Conservation (phyloP, 2,888 invertebrate genomes). For the Chamaedrilus cognettii region DNA sequence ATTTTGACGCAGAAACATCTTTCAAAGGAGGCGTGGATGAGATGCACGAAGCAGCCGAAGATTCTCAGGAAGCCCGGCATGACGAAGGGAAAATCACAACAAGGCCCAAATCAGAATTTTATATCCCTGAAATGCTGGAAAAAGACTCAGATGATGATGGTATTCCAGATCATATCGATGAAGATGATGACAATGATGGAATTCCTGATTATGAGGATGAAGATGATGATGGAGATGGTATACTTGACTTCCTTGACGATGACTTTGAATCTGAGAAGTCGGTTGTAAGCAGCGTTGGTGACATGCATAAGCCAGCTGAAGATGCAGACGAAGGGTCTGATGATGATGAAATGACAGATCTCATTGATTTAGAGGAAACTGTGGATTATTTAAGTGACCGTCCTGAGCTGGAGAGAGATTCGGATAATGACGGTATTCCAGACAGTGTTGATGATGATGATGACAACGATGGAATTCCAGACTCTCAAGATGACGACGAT, state of each 20-base stretch:
- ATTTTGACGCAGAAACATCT: constrained; percentile 12
- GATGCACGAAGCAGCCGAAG: constrained; percentile 33
- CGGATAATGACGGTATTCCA: constrained; percentile 21
- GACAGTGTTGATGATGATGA: constrained; percentile 16
- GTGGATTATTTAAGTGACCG: constrained; percentile 43
- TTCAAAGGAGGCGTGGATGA: constrained; percentile 9
- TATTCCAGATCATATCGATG: constrained; percentile 22
- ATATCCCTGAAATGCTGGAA: constrained; percentile 26
- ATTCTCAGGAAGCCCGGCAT: constrained; percentile 16
- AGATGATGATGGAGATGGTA: constrained; percentile 23
- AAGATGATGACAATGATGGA: constrained; percentile 33
- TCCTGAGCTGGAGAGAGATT: constrained; percentile 34
- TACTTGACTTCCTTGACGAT: constrained; percentile 16
- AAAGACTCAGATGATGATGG: constrained; percentile 30
- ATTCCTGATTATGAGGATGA: constrained; percentile 38
- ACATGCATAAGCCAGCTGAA: constrained; percentile 21
- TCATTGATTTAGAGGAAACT: constrained; percentile 12
- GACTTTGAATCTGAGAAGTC: constrained; percentile 24
- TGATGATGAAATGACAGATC: background rate
- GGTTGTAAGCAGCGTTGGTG: too few species aligned
- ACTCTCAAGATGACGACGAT: constrained; percentile 43
- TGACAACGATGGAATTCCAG: constrained; percentile 29
- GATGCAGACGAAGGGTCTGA: background rate
- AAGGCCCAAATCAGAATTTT: too few species aligned
- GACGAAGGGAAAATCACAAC: constrained; percentile 46